Base-by-base conservation (phyloP, 2,888 invertebrate species). In the Stenodera caucasica region DNA sequence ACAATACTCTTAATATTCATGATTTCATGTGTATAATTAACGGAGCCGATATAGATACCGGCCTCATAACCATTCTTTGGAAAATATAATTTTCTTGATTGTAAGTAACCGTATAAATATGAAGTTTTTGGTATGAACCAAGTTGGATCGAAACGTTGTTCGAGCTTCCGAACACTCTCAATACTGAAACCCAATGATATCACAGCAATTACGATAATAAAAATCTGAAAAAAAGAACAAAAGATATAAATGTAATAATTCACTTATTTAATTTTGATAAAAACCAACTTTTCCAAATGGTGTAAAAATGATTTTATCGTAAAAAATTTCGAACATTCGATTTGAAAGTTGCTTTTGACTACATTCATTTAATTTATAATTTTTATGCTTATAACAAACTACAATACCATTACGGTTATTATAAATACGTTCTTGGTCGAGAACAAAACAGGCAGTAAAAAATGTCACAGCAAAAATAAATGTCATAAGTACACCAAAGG, bases 401-500 rank as follows among this genome's bases (percentile, higher is more conserved):
- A 90, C 26, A 49, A 89, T 71, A 2, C 89, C 87, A 75, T 91
- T 90, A 70, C 88, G 81, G 63, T 86, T 86, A 1, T 77, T 77
- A 67, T 85, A 84, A 15, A 90, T 82, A 73, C 91, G 82, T 72
- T 76, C 82, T 59, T 90, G 84, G 72, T 93, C 93, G 65, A 92
- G 76, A 0, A 89, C 85, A 71, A 93, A 88, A 65, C 89, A 87
- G 1, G 91, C 91, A 12, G 90, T 86, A 79, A 92, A 93, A 78
- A 92, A 90, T n/a, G 92, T 92, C 6, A 90, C 85, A 69, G 90
- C 90, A 72, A 88, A 89, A 57, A 90, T 80, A 77, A 88, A 92
- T 21, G 91, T 90, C 71, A 90, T 86, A 60, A 91, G 83, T 1
- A 93, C 90, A 18, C 91, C 90, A 1, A 88, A 79, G 7, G 91